Evolutionary conservation across 1,140 invertebrate genomes (phyloP).

Genomic region (Gyrodactylus salaris): DNA sequence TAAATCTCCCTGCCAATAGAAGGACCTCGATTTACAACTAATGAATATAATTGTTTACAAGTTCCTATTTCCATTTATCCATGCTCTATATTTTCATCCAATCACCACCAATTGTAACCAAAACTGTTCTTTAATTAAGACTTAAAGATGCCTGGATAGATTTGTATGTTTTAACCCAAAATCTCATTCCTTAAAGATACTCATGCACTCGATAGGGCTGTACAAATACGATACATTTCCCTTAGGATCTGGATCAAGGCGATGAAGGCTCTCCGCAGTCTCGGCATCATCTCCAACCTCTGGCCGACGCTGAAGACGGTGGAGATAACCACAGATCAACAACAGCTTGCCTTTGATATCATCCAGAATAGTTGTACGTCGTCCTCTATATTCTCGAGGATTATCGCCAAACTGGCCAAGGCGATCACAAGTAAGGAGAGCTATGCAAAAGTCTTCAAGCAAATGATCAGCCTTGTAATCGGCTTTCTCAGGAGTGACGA

Average conservation of each 20-base stretch:
- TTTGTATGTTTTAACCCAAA: too few relatives aligned
- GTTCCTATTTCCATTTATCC: too few relatives aligned
- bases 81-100: too few relatives aligned
- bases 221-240: too few relatives aligned
- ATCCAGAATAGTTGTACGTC: not conserved
- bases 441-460: not conserved
- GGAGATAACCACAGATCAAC: not conserved
- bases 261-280: not conserved
- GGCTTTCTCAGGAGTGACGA: not conserved
- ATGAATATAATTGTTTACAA: too few relatives aligned
- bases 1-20: too few relatives aligned
- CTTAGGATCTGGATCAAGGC: not conserved
- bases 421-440: not conserved
- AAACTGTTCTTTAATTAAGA: too few relatives aligned
- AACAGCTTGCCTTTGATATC: not conserved
- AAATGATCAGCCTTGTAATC: not conserved
- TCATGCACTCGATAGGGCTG: too few relatives aligned
- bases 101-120: too few relatives aligned
- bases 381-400: not conserved
- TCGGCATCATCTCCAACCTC: not conserved
- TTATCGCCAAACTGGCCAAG: not conserved
- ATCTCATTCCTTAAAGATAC: too few relatives aligned
- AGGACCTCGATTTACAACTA: too few relatives aligned
- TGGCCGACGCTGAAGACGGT: not conserved
- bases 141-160: too few relatives aligned